Evolutionary conservation across 2,113 vertebrate genomes (phyloP), one percentile per base, ranked within the genome.

Genomic region (Dendrocopos noguchii): DNA sequence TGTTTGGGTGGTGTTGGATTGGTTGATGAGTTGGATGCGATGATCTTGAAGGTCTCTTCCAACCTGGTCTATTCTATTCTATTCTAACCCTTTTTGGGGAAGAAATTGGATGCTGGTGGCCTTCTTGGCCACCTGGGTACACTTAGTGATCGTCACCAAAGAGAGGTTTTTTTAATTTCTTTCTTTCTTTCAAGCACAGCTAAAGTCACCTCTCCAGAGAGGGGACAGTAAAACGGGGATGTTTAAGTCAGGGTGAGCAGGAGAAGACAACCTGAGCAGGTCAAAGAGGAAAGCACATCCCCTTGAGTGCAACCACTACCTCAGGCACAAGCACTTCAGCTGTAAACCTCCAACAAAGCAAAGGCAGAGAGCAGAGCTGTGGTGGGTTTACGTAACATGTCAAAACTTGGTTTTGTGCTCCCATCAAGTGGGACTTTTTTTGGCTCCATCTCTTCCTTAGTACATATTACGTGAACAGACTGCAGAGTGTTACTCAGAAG

Each of bases 401-500:
- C 93, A 78, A 3, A 84, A 78, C 82, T 88, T 86, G 0, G 7
- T 25, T 78, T 71, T 75, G 59, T 87, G 91, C 84, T 94, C 70
- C 83, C 13, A 24, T 96, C 94, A 96, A 86, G 64, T 17, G 11
- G 7, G 52, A 28, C 85, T 89, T 84, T 33, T 42, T 56, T 55
- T 20, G 59, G 75, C 92, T 88, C 75, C 57, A 21, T 74, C 86
- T 86, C 72, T 44, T 80, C 70, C 83, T 57, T 42, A 15, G 61
- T 60, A 29, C 25, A 1, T 24, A 29, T 80, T 85, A 71, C 9
- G 15, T 81, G 95, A 93, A n/a, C 90, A 94, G 92, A 68, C 90
- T 91, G 90, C 88, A 42, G 85, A 90, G 70, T 53, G 4, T 91
- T 91, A 52, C 88, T 75, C 76, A 68, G 73, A 78, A 65, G 73